Conservation (phyloP, 92 coral and sea anemone species). For the Pocillopora grandis region DNA sequence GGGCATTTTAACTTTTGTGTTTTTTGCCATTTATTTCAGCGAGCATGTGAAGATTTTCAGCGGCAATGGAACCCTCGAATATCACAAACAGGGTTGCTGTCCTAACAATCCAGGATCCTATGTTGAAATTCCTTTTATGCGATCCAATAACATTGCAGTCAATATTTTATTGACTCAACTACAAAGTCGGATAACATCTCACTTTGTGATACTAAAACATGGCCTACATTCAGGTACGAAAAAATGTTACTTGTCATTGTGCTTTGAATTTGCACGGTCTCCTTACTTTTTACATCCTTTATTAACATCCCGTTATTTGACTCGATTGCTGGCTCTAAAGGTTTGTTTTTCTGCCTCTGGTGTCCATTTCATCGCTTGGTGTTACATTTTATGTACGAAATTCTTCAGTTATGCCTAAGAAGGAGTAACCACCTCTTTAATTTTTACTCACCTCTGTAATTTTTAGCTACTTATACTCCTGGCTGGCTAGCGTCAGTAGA, state of each 20-base stretch:
- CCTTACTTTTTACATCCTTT: background rate
- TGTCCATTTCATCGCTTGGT: no score
- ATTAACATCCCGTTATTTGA: no score
- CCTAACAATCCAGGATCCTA: background rate
- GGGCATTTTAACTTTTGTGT: background rate
- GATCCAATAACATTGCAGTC: slow-evolving; percentile 1
- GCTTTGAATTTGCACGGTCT: background rate
- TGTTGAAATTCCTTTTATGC: background rate
- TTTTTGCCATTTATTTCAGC: background rate
- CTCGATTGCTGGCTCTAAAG: no score
- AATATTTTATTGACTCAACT: background rate
- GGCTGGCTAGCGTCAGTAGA: background rate
- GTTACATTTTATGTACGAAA: no score
- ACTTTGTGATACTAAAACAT: background rate
- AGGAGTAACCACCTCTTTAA: background rate
- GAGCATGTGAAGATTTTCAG: slow-evolving; percentile 3
- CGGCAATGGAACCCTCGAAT: background rate
- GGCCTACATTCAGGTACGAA: slow-evolving; percentile 2
- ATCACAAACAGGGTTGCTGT: background rate
- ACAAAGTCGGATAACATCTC: background rate
- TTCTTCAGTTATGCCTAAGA: no score
- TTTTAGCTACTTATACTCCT: background rate
- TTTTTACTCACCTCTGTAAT: background rate
- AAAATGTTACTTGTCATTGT: background rate
- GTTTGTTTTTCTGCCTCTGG: no score